phyloP scores from a whole-genome alignment of 1,140 invertebrate species.

The Venturia canescens region DNA sequence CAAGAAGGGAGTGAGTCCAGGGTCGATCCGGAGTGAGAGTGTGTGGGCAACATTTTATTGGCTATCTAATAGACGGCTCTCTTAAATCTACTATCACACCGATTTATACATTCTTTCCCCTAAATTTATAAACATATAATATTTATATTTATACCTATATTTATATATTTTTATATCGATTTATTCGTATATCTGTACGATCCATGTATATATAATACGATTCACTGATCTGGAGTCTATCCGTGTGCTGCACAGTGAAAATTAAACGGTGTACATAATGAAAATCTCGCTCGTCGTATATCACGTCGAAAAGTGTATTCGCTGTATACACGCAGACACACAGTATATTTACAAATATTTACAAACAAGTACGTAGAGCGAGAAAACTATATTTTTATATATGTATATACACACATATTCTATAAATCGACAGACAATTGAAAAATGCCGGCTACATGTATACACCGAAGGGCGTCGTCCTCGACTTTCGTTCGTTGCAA shows the following conservation, averaged over 20 bases:
- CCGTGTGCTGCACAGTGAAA: slow-evolving; percentile 50
- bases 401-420: slow-evolving; percentile 2
- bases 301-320: slow-evolving; percentile 54
- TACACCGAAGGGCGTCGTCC: too few species aligned
- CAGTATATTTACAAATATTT: slow-evolving; percentile 73
- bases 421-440: not conserved
- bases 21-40: not conserved
- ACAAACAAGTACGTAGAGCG: slow-evolving; percentile 56
- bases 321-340: slow-evolving; percentile 57
- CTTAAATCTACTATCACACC: slow-evolving; percentile 77
- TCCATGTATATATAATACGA: not conserved
- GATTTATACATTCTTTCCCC: slow-evolving; percentile 72
- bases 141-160: slow-evolving; percentile 35
- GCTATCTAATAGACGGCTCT: slow-evolving; percentile 2
- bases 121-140: slow-evolving; percentile 54
- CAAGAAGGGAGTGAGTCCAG: too few species aligned
- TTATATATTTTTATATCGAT: slow-evolving; percentile 57
- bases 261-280: not conserved
- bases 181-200: slow-evolving; percentile 58
- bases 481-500: too few species aligned
- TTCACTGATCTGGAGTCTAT: not conserved
- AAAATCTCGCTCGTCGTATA: slow-evolving; percentile 51
- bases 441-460: not conserved
- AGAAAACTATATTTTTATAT: not conserved
- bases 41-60: not conserved